Conservation (phyloP, 1,140 invertebrate species). For the Scaptomyza montana region DNA sequence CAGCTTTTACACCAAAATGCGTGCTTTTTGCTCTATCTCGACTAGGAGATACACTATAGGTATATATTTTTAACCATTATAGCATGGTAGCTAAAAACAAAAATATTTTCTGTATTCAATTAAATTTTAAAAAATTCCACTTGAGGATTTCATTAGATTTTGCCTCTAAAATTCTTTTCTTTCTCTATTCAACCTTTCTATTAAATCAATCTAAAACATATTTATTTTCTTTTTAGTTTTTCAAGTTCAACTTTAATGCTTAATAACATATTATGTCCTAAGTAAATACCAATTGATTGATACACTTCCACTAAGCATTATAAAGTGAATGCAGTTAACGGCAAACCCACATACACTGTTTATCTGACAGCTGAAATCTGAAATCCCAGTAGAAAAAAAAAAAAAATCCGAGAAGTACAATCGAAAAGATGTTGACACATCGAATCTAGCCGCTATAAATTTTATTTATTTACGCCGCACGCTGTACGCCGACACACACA, state of each 20-base stretch:
- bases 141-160: no score
- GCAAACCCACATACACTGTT: not conserved
- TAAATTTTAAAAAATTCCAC: no score
- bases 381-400: constrained; percentile 51
- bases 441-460: constrained; percentile 70
- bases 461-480: constrained; percentile 79
- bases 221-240: not conserved
- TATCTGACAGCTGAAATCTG: constrained; percentile 26
- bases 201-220: no score
- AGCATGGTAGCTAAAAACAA: no score
- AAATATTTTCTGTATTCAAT: no score
- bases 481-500: constrained; percentile 47
- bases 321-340: constrained; percentile 23
- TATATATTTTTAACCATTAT: not conserved
- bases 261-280: not conserved
- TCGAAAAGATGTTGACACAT: constrained; percentile 56
- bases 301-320: constrained; percentile 33
- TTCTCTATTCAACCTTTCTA: no score
- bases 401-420: constrained; percentile 50
- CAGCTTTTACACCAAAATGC: no score
- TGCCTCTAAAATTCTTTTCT: no score
- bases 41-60: no score
- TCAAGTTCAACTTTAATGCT: not conserved
- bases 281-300: constrained; percentile 26
- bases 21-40: no score